These are phyloP conservation scores for Scolopax mira DNA, from an alignment of 2,113 vertebrate genomes.

Conservation along the genomic window DNA sequence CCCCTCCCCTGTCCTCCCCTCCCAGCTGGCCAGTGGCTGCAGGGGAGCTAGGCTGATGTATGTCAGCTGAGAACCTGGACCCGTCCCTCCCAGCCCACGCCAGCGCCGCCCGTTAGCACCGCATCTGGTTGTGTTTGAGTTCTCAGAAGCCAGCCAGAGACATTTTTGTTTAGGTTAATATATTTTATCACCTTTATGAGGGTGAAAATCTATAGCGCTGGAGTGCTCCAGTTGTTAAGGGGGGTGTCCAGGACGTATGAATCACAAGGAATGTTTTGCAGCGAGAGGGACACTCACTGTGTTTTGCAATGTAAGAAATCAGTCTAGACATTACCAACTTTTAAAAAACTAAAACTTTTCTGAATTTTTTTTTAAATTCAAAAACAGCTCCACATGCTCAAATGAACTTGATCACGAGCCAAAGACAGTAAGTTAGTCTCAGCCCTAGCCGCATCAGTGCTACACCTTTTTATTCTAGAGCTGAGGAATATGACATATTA, in stretches of 20 bases:
- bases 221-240: conserved; percentile 46
- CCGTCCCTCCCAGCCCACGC: not conserved
- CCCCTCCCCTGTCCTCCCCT: conserved; percentile 2
- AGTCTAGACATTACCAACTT: conserved; percentile 48
- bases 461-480: not conserved
- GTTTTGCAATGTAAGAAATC: conserved; percentile 44
- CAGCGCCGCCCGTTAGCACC: not conserved
- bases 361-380: not conserved
- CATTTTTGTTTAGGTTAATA: conserved; percentile 61
- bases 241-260: conserved; percentile 54
- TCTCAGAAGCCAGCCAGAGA: conserved; percentile 57
- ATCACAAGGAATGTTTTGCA: conserved; percentile 55
- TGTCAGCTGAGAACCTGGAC: not conserved
- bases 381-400: not conserved
- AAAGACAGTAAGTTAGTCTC: not conserved
- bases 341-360: conserved; percentile 31
- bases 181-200: conserved; percentile 66
- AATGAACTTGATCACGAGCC: not conserved
- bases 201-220: conserved; percentile 15
- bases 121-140: conserved; percentile 28
- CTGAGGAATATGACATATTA: not conserved
- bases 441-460: accelerated
- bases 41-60: not conserved
- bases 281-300: not conserved
- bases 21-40: not conserved